Conservation (phyloP, 2,888 invertebrate genomes). For the Trisateles emortualis region DNA sequence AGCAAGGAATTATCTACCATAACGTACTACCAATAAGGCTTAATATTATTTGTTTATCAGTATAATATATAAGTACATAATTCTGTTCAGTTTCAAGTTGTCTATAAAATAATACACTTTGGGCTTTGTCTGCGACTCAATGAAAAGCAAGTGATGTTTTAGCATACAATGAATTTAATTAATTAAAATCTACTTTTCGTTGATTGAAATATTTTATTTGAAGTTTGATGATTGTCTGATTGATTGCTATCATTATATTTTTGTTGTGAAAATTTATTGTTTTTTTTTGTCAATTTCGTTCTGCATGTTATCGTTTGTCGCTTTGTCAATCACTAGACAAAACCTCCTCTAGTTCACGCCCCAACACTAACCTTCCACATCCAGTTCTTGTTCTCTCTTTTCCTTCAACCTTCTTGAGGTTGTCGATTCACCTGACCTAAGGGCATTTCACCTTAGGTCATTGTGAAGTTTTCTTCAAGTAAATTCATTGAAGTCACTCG, state of each 20-base stretch:
- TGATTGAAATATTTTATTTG: constrained; percentile 60
- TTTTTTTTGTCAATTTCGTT: constrained; percentile 19
- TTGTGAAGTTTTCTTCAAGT: no score
- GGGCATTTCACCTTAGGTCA: no score
- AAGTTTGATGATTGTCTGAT: constrained; percentile 11
- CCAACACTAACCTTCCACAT: no score
- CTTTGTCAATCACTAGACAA: no score
- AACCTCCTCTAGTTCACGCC: no score
- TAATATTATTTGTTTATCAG: constrained; percentile 17
- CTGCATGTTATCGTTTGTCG: no score
- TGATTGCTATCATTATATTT: no score
- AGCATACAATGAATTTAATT: constrained; percentile 81
- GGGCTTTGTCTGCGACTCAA: constrained; percentile 82
- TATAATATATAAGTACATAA: constrained; percentile 66
- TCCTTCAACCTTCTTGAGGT: no score
- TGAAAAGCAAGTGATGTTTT: constrained; percentile 83
- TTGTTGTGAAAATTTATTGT: no score
- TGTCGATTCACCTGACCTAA: no score
- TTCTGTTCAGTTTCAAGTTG: constrained; percentile 72
- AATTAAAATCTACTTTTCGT: constrained; percentile 75
- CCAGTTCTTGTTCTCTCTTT: no score
- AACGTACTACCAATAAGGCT: constrained; percentile 9
- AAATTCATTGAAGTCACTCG: no score
- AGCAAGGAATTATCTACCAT: constrained; percentile 48
- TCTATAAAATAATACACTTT: constrained; percentile 86